phyloP scores from a whole-genome alignment of 2,113 vertebrate species.

The Rhombomys opimus region DNA sequence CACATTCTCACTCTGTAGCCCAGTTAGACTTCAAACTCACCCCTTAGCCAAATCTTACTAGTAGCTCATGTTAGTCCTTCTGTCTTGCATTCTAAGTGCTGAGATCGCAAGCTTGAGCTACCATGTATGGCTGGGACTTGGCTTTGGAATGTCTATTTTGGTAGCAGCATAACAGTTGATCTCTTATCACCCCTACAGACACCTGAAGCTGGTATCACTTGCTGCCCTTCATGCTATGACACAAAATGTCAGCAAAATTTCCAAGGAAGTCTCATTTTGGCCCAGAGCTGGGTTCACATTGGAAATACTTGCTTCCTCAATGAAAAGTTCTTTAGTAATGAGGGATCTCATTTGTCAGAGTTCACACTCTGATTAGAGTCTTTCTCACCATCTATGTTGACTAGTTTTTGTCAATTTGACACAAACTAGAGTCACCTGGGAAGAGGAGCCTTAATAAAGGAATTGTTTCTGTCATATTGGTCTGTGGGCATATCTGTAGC shows the following conservation, averaged over 20 bases:
- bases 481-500: background rate
- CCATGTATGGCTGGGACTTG: background rate
- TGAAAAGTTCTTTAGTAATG: background rate
- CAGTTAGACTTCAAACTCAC: background rate
- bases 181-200: rapidly evolving
- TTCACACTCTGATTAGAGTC: background rate
- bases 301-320: background rate
- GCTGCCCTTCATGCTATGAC: background rate
- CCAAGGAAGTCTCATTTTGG: background rate
- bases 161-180: background rate
- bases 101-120: background rate
- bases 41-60: background rate
- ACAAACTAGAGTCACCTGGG: background rate
- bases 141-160: background rate
- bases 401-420: background rate
- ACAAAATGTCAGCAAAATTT: background rate
- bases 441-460: background rate
- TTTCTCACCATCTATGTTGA: background rate
- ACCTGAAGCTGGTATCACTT: rapidly evolving
- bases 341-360: background rate
- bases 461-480: background rate
- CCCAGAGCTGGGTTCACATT: background rate
- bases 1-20: background rate
- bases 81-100: background rate
- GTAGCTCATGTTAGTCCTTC: background rate